Evolutionary conservation across 2,113 vertebrate genomes (phyloP).

Genomic region (Marmota flaviventris): DNA sequence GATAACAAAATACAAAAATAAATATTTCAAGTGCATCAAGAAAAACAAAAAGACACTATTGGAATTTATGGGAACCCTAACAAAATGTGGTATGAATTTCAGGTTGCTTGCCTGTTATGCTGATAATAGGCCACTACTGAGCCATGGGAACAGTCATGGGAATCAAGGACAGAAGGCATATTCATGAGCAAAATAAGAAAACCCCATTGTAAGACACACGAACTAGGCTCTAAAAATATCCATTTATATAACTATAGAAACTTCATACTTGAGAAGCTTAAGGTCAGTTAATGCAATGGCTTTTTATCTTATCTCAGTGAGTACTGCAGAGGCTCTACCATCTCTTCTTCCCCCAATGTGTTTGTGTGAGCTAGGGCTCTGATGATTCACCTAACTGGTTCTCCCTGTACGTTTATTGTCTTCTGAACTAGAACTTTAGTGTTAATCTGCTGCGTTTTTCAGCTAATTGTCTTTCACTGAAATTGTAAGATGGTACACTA

Average conservation of each 20-base stretch:
- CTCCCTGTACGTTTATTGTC: neutral
- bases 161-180: neutral
- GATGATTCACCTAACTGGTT: neutral
- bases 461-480: neutral
- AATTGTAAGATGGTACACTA: neutral
- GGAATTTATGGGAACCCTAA: neutral
- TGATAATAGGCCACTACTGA: neutral
- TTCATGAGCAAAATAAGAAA: constrained; percentile 15
- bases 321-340: neutral
- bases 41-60: neutral
- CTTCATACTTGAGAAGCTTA: neutral
- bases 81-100: neutral
- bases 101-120: neutral
- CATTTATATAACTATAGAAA: neutral
- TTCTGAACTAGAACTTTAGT: neutral
- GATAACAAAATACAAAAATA: constrained; percentile 21
- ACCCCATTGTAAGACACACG: neutral
- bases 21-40: neutral
- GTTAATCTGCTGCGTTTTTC: neutral
- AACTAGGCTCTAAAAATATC: neutral
- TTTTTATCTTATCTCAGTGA: neutral
- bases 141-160: neutral
- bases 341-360: neutral
- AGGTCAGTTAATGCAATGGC: neutral
- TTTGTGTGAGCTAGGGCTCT: neutral